Percentiles rank a stretch among this genome's conserved stretches.
phyloP scores from a whole-genome alignment of 1,140 invertebrate species.

The Colletes gigas region DNA sequence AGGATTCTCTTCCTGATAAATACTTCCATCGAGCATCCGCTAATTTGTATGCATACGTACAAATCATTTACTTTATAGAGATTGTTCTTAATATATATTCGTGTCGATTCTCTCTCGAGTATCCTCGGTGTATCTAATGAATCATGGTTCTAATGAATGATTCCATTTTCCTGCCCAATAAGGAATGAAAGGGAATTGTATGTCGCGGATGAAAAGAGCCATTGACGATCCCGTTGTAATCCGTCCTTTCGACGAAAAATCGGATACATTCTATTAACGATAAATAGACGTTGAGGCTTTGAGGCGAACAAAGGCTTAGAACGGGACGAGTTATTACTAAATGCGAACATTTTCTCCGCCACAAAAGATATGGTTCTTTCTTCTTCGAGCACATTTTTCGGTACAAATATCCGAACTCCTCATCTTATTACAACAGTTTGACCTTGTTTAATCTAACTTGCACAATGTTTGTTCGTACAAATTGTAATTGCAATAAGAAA shows the following conservation, averaged over 20 bases:
- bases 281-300: neutral
- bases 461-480: too few relatives aligned
- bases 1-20: neutral
- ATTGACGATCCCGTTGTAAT: neutral
- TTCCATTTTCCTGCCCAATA: too few relatives aligned
- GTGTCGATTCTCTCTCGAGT: neutral
- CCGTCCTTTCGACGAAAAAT: neutral
- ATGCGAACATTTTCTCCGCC: neutral
- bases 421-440: too few relatives aligned
- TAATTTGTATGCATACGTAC: slow-evolving; percentile 24
- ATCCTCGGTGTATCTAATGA: neutral
- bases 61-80: neutral
- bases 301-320: neutral
- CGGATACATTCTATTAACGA: neutral
- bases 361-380: too few relatives aligned
- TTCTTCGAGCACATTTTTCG: too few relatives aligned
- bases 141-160: neutral
- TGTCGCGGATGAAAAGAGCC: neutral
- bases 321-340: neutral
- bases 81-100: too few relatives aligned
- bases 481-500: too few relatives aligned
- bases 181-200: neutral
- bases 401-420: too few relatives aligned
- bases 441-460: too few relatives aligned
- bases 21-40: neutral